Percentiles rank a stretch among this genome's conserved stretches.
Evolutionary conservation across 2,888 invertebrate species (phyloP).

Genomic region (Fragum sueziense): DNA sequence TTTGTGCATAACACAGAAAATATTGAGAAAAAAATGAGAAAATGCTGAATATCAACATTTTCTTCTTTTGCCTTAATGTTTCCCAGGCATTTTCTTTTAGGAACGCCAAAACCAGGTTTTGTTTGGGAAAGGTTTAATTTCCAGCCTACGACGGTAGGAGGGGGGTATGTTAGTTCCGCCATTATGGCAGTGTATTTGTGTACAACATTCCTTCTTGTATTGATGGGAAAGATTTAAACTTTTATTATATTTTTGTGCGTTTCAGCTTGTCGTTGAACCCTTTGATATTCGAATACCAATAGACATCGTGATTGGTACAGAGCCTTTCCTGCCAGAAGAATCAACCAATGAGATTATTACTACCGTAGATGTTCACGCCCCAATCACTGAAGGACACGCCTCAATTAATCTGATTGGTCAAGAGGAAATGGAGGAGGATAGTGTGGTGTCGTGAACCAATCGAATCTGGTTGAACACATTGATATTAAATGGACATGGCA

Average conservation of each 20-base stretch:
- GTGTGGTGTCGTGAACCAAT: background rate
- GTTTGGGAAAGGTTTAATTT: too few relatives aligned
- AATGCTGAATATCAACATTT: background rate
- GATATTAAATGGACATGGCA: too few relatives aligned
- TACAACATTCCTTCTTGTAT: too few relatives aligned
- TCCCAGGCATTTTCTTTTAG: too few relatives aligned
- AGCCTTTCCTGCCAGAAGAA: background rate
- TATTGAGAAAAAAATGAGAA: too few relatives aligned
- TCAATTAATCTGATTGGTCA: background rate
- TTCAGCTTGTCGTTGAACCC: slow-evolving; percentile 16
- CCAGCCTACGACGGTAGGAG: too few relatives aligned
- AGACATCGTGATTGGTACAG: slow-evolving; percentile 17
- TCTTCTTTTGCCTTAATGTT: too few relatives aligned
- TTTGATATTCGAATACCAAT: slow-evolving; percentile 18
- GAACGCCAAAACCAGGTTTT: too few relatives aligned
- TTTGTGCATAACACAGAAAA: background rate
- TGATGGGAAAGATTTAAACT: too few relatives aligned
- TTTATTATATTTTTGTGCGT: background rate
- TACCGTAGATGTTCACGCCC: slow-evolving; percentile 10
- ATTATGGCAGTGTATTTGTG: too few relatives aligned
- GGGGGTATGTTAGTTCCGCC: too few relatives aligned
- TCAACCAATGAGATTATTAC: slow-evolving; percentile 14
- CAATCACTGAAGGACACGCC: slow-evolving; percentile 1
- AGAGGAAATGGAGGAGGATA: slow-evolving; percentile 1
- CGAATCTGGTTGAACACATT: too few relatives aligned